phyloP scores from a whole-genome alignment of 2,797 vertebrate genomes.

The Sebastolobus alascanus region DNA sequence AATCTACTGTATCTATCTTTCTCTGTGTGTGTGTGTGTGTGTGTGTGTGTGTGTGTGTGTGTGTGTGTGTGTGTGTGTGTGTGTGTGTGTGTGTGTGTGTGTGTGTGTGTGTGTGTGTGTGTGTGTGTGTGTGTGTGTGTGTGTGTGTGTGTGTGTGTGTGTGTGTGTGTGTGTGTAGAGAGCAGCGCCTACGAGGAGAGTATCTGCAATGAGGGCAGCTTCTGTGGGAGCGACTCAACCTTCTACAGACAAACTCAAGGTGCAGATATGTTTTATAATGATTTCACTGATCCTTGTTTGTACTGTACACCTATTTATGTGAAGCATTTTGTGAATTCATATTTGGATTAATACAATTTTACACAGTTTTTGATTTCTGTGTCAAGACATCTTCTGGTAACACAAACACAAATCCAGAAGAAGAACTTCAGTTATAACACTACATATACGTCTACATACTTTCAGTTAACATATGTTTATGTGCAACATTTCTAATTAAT shows the following conservation, averaged over 20 bases:
- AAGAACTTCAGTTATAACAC: too few species aligned
- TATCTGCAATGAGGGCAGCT: conserved; percentile 88
- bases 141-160: conserved; percentile 9
- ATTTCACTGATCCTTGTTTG: neutral
- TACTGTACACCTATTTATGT: neutral
- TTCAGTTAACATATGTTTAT: neutral
- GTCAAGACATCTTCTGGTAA: neutral
- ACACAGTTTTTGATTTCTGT: neutral
- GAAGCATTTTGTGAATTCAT: neutral
- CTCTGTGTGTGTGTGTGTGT: conserved; percentile 21
- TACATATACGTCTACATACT: neutral
- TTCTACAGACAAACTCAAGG: conserved; percentile 95
- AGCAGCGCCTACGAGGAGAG: conserved; percentile 90
- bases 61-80: conserved; percentile 44
- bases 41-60: conserved; percentile 9
- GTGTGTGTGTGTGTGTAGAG: conserved; percentile 77
- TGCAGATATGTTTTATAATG: conserved; percentile 53
- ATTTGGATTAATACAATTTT: neutral
- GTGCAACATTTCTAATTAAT: neutral
- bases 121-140: conserved; percentile 22
- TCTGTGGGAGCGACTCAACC: conserved; percentile 92
- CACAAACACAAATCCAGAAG: neutral
- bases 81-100: neutral
- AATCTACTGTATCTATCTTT: neutral
- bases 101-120: conserved; percentile 33